Percentiles rank a stretch among this genome's conserved stretches.
These are phyloP conservation scores for Champsocephalus esox DNA, from an alignment of 2,797 vertebrate genomes.

Conservation along the genomic window DNA sequence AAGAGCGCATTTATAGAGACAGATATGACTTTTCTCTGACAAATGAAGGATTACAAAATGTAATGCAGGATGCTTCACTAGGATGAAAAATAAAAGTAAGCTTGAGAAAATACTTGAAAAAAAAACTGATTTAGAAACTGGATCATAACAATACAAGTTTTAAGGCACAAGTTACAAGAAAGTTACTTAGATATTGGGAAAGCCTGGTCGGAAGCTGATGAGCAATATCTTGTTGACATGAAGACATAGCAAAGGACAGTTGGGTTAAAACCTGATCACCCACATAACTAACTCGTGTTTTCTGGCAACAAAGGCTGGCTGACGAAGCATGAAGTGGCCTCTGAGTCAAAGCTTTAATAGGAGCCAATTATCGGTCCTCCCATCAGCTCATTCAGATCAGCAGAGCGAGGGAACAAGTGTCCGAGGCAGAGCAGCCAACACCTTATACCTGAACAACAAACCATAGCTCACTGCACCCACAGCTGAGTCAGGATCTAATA, in stretches of 20 bases:
- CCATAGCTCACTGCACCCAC: constrained; percentile 62
- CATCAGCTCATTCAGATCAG: constrained; percentile 16
- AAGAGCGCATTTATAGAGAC: too few relatives aligned
- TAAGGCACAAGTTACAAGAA: not conserved
- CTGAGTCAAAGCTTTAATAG: constrained; percentile 2
- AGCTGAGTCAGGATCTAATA: constrained; percentile 67
- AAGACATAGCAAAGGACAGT: constrained; percentile 9
- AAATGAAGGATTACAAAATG: too few relatives aligned
- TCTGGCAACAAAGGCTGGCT: constrained; percentile 50
- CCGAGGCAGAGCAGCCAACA: constrained; percentile 47
- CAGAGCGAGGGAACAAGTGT: constrained; percentile 9
- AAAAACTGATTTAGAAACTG: not conserved
- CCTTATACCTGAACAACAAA: constrained; percentile 40
- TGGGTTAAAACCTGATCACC: constrained; percentile 46
- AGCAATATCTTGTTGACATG: constrained; percentile 29
- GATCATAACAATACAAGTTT: not conserved
- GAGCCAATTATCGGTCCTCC: constrained; percentile 54
- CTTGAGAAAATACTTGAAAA: not conserved
- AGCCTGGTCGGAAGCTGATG: not conserved
- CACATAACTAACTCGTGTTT: constrained; percentile 47
- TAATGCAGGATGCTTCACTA: too few relatives aligned
- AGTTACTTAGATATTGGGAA: not conserved
- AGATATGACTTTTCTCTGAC: too few relatives aligned
- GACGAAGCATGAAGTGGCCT: constrained; percentile 28
- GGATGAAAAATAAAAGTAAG: not conserved